Conservation (phyloP, 1,140 invertebrate genomes). For the Anadara kagoshimensis region DNA sequence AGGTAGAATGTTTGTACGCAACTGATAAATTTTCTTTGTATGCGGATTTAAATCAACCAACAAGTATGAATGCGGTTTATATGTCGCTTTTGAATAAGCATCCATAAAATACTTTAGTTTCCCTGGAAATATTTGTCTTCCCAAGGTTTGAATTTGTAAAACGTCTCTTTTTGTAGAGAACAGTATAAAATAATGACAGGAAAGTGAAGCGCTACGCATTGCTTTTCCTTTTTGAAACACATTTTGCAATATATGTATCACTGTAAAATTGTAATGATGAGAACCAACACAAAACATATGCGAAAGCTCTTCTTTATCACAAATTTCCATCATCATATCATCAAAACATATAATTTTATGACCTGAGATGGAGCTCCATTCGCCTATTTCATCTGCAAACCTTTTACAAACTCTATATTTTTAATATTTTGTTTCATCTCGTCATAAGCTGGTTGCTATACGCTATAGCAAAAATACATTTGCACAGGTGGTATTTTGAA, state of each 20-base stretch:
- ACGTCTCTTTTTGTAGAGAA: constrained; percentile 14
- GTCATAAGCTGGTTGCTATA: constrained; percentile 20
- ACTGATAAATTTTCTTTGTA: constrained; percentile 24
- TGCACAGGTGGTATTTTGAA: constrained; percentile 13
- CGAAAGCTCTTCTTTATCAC: not conserved
- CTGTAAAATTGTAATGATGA: constrained; percentile 14
- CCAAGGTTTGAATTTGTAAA: constrained; percentile 12
- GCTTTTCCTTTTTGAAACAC: constrained; percentile 21
- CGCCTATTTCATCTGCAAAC: constrained; percentile 4
- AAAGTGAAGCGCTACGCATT: constrained; percentile 7
- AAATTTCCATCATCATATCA: constrained; percentile 5
- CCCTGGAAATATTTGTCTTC: constrained; percentile 16
- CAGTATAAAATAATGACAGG: constrained; percentile 28
- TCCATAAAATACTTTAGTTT: constrained; percentile 8
- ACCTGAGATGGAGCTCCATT: not conserved
- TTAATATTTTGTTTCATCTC: constrained; percentile 6
- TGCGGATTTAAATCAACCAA: constrained; percentile 28
- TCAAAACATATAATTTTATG: constrained; percentile 15
- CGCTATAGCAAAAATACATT: constrained; percentile 33
- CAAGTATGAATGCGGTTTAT: constrained; percentile 12
- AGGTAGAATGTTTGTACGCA: constrained; percentile 27
- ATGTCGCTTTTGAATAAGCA: constrained; percentile 18
- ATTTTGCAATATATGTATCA: constrained; percentile 28
- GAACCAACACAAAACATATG: constrained; percentile 22
- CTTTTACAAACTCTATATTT: constrained; percentile 14